phyloP scores from a whole-genome alignment of 2,888 invertebrate species.

The Sesamia inferens region DNA sequence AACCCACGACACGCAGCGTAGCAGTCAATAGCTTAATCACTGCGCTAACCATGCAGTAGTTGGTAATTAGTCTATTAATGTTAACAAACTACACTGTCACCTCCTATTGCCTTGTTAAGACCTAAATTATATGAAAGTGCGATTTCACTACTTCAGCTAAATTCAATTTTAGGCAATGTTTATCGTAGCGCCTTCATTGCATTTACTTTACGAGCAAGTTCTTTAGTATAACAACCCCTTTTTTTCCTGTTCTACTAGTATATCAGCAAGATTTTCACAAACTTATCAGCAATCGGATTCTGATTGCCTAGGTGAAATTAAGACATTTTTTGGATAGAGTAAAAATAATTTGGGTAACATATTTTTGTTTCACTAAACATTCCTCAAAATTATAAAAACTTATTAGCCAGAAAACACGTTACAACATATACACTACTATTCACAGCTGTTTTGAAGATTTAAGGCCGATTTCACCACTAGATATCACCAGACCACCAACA shows the following conservation, averaged over 20 bases:
- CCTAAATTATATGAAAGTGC: background rate
- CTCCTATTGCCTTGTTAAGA: background rate
- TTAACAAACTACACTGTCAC: background rate
- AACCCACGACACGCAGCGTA: too few species aligned
- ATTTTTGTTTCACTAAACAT: background rate
- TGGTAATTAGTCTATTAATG: too few species aligned
- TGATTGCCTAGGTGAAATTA: background rate
- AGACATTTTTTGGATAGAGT: background rate
- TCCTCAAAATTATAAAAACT: background rate
- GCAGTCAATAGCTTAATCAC: too few species aligned
- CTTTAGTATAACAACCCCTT: background rate
- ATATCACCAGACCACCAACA: too few species aligned
- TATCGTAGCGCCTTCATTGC: background rate
- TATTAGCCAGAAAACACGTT: background rate
- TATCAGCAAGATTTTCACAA: background rate
- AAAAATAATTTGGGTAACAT: background rate
- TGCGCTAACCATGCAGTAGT: too few species aligned
- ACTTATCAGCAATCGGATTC: background rate
- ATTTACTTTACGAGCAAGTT: background rate
- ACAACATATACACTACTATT: conserved; percentile 1
- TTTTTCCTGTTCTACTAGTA: background rate
- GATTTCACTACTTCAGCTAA: background rate
- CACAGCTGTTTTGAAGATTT: too few species aligned
- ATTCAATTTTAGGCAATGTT: background rate
- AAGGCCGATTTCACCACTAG: too few species aligned